Evolutionary conservation across 2,888 invertebrate species (phyloP), one percentile per base, ranked within the genome.

Genomic region (Helleia helle): DNA sequence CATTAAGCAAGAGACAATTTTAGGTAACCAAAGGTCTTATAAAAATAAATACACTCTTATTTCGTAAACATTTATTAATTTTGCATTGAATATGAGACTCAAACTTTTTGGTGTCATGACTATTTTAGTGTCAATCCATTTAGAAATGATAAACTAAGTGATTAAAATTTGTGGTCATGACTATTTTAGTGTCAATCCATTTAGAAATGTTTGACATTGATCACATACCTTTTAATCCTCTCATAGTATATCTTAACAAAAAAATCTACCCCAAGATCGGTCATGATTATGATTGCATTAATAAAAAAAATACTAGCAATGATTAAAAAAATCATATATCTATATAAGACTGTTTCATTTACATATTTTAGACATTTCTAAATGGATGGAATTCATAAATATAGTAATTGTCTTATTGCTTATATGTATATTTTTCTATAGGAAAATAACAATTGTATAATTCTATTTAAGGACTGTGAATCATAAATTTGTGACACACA

Each of bases 61-160:
- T 34, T 34, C 34, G 22, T 34, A 34, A 22, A 17, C 34, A 34
- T 34, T 34, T 34, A 34, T 34, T 34, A 22, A 22, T 3, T 18
- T 18, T 8, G 11, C 12, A 34, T 18, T 34, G 22, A 34, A 34
- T 34, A 34, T 11, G 7, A 18, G 31, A 17, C 17, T 29, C n/a
- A 29, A 31, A 31, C 18, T 18, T 17, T 31, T 2, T 9, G 31
- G 31, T 31, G 17, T 17, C 31, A 31, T 8, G 29, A 18, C 6
- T 18, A 17, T 11, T 15, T 34, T 11, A 22, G 18, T 22, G 7
- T 22, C 8, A 8, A 22, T 22, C 22, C 22, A 22, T 22, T 22
- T 22, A 22, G 22, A 22, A 22, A 22, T 22, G 5, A 22, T 22
- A 1, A 22, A 22, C 5, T 22, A 8, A 2, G 22, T 8, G 8